Conservation (phyloP, 2,113 vertebrate species). For the Oreotrochilus melanogaster region DNA sequence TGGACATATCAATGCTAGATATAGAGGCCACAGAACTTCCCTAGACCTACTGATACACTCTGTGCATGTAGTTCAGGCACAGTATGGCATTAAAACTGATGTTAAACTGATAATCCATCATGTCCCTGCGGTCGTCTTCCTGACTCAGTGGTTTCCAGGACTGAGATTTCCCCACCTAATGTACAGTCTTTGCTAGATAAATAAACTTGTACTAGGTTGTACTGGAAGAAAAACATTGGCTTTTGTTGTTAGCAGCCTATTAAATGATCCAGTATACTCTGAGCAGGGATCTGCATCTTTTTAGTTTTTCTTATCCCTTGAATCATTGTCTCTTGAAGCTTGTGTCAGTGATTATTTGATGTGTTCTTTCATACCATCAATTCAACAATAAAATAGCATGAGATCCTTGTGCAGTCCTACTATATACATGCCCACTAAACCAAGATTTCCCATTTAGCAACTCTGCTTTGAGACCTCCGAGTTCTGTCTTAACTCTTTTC, state of each 20-base stretch:
- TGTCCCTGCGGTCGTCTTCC: not conserved
- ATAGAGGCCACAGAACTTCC: not conserved
- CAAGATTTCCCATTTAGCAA: not conserved
- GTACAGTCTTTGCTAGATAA: not conserved
- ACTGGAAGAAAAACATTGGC: not conserved
- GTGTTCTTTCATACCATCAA: not conserved
- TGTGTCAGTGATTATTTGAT: not conserved
- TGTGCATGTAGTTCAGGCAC: not conserved
- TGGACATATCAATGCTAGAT: not conserved
- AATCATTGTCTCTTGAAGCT: not conserved
- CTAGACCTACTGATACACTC: not conserved
- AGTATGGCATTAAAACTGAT: not conserved
- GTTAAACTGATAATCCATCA: not conserved
- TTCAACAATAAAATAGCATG: not conserved
- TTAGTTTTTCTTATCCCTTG: not conserved
- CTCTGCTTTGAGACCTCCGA: not conserved
- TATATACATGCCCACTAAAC: not conserved
- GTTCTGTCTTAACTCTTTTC: not conserved
- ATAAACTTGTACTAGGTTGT: not conserved
- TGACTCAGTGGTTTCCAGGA: not conserved
- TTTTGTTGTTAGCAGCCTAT: not conserved
- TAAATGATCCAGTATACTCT: not conserved
- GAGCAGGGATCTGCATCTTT: not conserved
- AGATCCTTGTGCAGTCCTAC: not conserved
- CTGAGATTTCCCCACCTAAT: rapidly evolving